Base-by-base conservation (phyloP, 2,797 vertebrate genomes). In the Falco concolor region DNA sequence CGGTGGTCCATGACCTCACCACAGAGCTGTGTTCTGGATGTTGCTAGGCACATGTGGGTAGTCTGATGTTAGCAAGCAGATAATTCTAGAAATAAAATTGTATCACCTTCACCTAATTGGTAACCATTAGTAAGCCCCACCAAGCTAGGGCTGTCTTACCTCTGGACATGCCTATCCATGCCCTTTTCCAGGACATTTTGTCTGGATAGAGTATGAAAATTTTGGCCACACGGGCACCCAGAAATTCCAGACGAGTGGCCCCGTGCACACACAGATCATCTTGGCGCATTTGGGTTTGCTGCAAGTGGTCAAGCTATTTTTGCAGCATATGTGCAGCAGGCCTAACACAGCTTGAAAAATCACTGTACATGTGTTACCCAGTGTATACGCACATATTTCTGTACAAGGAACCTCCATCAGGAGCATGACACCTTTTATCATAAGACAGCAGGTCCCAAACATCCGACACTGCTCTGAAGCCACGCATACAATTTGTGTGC, bases 261-360 rank as follows among this genome's bases (percentile, higher is more conserved):
- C 21, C 75, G 23, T 3, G 27, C 32, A 10, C 17, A 12, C 50
- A 72, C 14, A 38, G 61, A 68, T 67, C 84, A 16, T 25, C 84
- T 76, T 50, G 0, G 44, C 0, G 0, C 40, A 1, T 63, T 87
- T 24, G 36, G 56, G 47, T 74, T 89, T 94, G 64, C 81, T 89
- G 84, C 77, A 56, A 96, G 63, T n/a, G 92, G 86, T 96, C 92
- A 89, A 90, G 84, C 52, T 90, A 60, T 92, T 93, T 84, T 53
- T 84, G 86, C 84, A 95, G 84, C 96, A 95, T 84, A 94, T 92
- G 96, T 87, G 86, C 92, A 73, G 88, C 93, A 93, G 92, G 74
- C 49, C 86, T 1, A 49, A 87, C 94, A 89, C 95, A 97, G 94
- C 95, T 95, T 95, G 95, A 96, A 25, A 85, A 89, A 84, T 76